Conservation (phyloP, 2,113 vertebrate genomes). For the Nyctereutes procyonoides region DNA sequence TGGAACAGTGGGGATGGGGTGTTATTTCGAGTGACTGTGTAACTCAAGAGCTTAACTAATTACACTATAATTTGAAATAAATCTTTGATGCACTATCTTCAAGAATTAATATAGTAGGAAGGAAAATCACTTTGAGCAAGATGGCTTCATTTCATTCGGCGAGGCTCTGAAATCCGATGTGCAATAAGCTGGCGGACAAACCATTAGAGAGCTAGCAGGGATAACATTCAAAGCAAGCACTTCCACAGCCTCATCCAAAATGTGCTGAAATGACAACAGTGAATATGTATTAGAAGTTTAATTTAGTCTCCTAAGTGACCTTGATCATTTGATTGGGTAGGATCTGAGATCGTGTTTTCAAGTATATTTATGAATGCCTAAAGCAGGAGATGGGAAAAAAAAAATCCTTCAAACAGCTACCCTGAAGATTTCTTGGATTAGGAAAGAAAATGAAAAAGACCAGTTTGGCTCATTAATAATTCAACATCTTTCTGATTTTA, state of each 20-base stretch:
- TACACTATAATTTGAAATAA: constrained; percentile 51
- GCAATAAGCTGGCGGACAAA: constrained; percentile 63
- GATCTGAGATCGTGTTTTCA: constrained; percentile 70
- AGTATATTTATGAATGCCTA: constrained; percentile 67
- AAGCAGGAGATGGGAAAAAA: neutral
- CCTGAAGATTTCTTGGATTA: constrained; percentile 74
- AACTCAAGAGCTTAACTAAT: constrained; percentile 60
- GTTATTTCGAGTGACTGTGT: constrained; percentile 47
- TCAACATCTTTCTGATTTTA: constrained; percentile 74
- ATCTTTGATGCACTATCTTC: constrained; percentile 51
- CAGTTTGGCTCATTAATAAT: constrained; percentile 75
- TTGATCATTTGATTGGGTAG: constrained; percentile 73
- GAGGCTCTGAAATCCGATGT: constrained; percentile 66
- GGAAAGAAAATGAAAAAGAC: constrained; percentile 63
- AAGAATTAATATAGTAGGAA: constrained; percentile 51
- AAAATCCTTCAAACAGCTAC: constrained; percentile 62
- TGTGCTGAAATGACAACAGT: constrained; percentile 74
- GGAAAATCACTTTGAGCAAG: constrained; percentile 36
- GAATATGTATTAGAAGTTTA: constrained; percentile 70
- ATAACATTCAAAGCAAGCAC: constrained; percentile 52
- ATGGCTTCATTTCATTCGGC: constrained; percentile 71
- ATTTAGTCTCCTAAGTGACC: constrained; percentile 75
- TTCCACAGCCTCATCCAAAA: constrained; percentile 67
- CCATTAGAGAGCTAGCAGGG: constrained; percentile 47
- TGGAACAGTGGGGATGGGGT: neutral